phyloP scores from a whole-genome alignment of 2,888 invertebrate species.

The Asteroscopus sphinx region DNA sequence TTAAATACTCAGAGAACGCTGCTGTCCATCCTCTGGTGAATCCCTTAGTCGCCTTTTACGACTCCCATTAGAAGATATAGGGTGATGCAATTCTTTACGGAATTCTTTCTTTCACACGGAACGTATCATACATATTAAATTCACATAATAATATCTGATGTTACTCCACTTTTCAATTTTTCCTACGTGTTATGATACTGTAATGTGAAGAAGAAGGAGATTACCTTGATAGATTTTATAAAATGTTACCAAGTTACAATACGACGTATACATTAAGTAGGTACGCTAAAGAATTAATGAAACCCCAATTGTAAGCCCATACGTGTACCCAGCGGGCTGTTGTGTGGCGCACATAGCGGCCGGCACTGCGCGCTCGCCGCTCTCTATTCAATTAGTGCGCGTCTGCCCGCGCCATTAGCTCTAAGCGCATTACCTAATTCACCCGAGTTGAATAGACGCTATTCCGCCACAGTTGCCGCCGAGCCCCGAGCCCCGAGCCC shows the following conservation, averaged over 20 bases:
- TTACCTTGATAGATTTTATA: neutral
- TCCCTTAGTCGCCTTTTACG: too few species aligned
- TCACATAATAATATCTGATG: too few species aligned
- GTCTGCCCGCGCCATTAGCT: conserved; percentile 14
- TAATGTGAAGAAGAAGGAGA: too few species aligned
- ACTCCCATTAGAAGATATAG: too few species aligned
- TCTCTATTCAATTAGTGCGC: conserved; percentile 21
- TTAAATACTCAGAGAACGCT: too few species aligned
- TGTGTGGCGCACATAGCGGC: conserved; percentile 5
- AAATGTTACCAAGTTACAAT: neutral
- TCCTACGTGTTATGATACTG: too few species aligned
- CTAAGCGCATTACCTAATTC: conserved; percentile 22
- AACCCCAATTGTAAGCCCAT: neutral
- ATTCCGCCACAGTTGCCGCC: neutral
- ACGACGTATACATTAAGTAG: too few species aligned
- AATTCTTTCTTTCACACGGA: too few species aligned
- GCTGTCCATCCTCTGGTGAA: too few species aligned
- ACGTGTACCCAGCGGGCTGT: neutral
- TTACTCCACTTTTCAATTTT: neutral
- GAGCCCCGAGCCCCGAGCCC: neutral
- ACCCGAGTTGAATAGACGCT: conserved; percentile 6
- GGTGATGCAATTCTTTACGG: too few species aligned
- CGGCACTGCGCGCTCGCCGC: conserved; percentile 5
- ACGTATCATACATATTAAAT: too few species aligned
- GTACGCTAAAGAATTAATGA: neutral